phyloP scores from a whole-genome alignment of 2,888 invertebrate genomes.

The Tineola bisselliella region DNA sequence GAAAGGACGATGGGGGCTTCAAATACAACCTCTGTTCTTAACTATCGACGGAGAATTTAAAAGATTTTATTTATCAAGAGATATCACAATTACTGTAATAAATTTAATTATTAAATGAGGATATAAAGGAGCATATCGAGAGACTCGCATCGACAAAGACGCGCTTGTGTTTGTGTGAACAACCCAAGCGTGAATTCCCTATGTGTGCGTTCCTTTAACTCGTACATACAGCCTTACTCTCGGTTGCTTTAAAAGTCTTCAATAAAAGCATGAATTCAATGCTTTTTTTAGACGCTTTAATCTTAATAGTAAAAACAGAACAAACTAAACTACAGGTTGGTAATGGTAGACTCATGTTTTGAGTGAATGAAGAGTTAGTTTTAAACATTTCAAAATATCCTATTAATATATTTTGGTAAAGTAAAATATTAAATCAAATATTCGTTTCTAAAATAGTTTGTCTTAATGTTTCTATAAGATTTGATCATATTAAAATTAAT shows the following conservation, averaged over 20 bases:
- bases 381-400: neutral
- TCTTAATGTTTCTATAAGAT: neutral
- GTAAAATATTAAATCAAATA: neutral
- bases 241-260: conserved; percentile 8
- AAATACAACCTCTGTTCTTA: neutral
- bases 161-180: conserved; percentile 9
- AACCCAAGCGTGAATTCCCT: neutral
- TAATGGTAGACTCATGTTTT: neutral
- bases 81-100: conserved; percentile 11
- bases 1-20: conserved; percentile 65
- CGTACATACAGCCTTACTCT: conserved; percentile 1
- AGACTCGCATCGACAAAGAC: neutral
- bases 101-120: conserved; percentile 10
- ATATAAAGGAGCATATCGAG: neutral
- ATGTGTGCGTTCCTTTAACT: conserved; percentile 5
- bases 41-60: conserved; percentile 2
- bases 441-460: neutral
- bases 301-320: conserved; percentile 13
- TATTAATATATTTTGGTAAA: neutral
- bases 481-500: conserved; percentile 8
- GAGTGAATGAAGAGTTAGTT: neutral
- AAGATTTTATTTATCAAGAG: conserved; percentile 4
- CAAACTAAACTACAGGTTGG: conserved; percentile 9
- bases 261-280: conserved; percentile 7
- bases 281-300: conserved; percentile 4